These are phyloP conservation scores for Channallabes apus DNA, from an alignment of 2,797 vertebrate genomes.

Conservation along the genomic window DNA sequence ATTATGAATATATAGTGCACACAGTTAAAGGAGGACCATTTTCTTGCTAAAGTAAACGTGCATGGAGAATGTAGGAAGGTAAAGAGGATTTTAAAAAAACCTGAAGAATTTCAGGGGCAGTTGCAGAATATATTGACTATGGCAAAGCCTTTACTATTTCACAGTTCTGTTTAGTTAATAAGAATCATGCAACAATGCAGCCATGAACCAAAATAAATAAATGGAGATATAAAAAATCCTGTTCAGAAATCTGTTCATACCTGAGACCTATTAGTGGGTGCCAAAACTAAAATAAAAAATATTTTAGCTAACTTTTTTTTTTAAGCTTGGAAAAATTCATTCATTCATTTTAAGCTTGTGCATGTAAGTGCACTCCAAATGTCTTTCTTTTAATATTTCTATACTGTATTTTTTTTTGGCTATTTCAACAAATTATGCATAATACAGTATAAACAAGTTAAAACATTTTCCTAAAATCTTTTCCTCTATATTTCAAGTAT, in stretches of 20 bases:
- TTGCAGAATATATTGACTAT: background rate
- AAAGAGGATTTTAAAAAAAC: background rate
- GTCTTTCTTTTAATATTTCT: too few relatives aligned
- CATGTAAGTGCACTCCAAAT: too few relatives aligned
- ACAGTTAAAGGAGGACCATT: background rate
- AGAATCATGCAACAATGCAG: background rate
- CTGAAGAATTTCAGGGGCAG: background rate
- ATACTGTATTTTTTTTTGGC: too few relatives aligned
- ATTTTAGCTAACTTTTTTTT: too few relatives aligned
- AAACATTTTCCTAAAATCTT: too few relatives aligned
- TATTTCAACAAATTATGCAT: too few relatives aligned
- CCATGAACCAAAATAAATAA: background rate
- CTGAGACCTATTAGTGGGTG: background rate
- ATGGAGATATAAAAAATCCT: background rate
- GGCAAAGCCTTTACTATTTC: background rate
- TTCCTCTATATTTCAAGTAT: too few relatives aligned
- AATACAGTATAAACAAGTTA: too few relatives aligned
- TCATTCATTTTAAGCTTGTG: too few relatives aligned
- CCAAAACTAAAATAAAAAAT: too few relatives aligned
- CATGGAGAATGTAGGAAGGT: background rate
- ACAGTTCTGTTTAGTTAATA: background rate
- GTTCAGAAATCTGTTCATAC: background rate
- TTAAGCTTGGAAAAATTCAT: too few relatives aligned
- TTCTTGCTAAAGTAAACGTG: too few relatives aligned
- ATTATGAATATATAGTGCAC: background rate